Evolutionary conservation across 2,888 invertebrate genomes (phyloP).

Genomic region (Colletes collaris): DNA sequence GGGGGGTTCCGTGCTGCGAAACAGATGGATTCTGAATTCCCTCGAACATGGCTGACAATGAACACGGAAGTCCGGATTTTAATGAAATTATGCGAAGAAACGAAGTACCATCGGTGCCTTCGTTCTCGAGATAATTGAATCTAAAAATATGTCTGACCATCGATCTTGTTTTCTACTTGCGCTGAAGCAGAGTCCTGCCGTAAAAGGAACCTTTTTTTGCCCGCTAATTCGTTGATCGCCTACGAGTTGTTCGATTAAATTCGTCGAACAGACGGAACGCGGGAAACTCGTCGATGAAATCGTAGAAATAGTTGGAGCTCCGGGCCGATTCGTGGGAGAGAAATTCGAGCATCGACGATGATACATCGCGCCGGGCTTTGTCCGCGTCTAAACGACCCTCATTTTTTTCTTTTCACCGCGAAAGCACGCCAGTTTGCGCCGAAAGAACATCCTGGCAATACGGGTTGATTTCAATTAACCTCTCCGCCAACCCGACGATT

Average conservation of each 20-base stretch:
- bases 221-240: no score
- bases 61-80: background rate
- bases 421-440: conserved; percentile 32
- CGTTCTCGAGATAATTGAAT: no score
- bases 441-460: conserved; percentile 55
- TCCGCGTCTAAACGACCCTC: conserved; percentile 21
- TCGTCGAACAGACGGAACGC: background rate
- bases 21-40: background rate
- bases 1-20: no score
- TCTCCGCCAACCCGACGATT: conserved; percentile 46
- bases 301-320: background rate
- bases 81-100: no score
- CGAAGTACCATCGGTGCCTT: no score
- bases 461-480: conserved; percentile 74
- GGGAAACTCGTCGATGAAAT: background rate
- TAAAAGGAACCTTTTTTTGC: no score
- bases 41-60: background rate
- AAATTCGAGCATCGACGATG: conserved; percentile 15
- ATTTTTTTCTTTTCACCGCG: conserved; percentile 34
- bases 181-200: no score
- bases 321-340: background rate
- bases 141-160: no score
- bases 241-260: no score
- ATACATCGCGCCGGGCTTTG: conserved; percentile 18
- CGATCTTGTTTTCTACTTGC: no score